Conservation (phyloP, 2,113 vertebrate genomes). For the Cyanoderma ruficeps region DNA sequence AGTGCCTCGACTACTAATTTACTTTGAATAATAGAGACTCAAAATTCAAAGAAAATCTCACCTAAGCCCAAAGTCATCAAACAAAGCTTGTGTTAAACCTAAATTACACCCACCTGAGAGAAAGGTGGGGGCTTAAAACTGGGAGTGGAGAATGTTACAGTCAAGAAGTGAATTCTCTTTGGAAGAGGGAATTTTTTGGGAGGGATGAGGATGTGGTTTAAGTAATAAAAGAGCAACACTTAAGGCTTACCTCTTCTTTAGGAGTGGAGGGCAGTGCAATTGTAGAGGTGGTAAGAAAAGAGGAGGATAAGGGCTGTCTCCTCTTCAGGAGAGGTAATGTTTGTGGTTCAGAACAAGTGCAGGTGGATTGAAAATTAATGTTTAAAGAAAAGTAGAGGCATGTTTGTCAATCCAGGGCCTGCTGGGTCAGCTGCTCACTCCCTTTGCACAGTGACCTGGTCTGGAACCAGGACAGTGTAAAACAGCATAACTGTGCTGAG, state of each 20-base stretch:
- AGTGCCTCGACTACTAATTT: not conserved
- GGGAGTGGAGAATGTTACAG: not conserved
- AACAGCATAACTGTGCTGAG: not conserved
- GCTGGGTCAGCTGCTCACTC: not conserved
- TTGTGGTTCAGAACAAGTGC: not conserved
- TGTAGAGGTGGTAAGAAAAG: not conserved
- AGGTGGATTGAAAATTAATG: not conserved
- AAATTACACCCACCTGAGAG: not conserved
- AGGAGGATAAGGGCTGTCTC: not conserved
- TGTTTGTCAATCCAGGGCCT: not conserved
- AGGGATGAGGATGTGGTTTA: not conserved
- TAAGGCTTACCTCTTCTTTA: not conserved
- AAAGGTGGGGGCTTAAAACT: not conserved
- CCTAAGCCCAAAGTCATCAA: not conserved
- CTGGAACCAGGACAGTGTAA: not conserved
- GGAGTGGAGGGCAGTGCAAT: not conserved
- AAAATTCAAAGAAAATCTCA: conserved; percentile 15
- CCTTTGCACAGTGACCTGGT: not conserved
- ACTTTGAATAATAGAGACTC: not conserved
- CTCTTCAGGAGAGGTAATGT: not conserved
- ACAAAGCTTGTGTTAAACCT: not conserved
- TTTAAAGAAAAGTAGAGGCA: not conserved
- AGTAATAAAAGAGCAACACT: not conserved
- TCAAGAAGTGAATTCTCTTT: not conserved
- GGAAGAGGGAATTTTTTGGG: not conserved